Conservation (phyloP, 2,797 vertebrate genomes). For the Allobates femoralis region DNA sequence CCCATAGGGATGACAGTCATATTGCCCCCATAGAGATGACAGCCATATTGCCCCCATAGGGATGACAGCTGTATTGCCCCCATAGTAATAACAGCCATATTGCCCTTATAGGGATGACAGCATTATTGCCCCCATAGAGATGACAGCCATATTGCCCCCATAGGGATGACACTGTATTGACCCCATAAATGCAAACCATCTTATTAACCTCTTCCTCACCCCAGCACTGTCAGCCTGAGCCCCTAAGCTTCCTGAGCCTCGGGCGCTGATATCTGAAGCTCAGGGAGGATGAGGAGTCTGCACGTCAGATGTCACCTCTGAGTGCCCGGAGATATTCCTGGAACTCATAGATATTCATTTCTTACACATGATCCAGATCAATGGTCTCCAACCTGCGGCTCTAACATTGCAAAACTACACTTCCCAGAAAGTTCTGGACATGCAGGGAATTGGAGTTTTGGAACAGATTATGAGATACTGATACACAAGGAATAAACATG, state of each 20-base stretch:
- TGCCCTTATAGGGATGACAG: no score
- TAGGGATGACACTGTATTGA: no score
- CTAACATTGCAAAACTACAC: not conserved
- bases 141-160: no score
- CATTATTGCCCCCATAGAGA: no score
- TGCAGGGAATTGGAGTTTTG: not conserved
- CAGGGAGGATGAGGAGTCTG: constrained; percentile 6
- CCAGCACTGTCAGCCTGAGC: not conserved
- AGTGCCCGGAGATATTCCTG: constrained; percentile 5
- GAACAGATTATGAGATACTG: no score
- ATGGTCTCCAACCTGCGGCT: not conserved
- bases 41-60: no score
- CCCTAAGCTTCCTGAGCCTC: not conserved
- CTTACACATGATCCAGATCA: not conserved
- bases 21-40: no score
- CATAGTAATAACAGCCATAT: no score
- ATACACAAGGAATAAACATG: no score
- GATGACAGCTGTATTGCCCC: no score
- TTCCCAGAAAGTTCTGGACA: not conserved
- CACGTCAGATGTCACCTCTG: constrained; percentile 30
- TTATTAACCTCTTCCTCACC: not conserved
- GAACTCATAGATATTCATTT: constrained; percentile 1
- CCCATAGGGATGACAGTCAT: no score
- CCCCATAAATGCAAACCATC: not conserved
- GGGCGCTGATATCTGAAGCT: not conserved